Evolutionary conservation across 2,113 vertebrate genomes (phyloP).

Genomic region (Chaetodon trifascialis): DNA sequence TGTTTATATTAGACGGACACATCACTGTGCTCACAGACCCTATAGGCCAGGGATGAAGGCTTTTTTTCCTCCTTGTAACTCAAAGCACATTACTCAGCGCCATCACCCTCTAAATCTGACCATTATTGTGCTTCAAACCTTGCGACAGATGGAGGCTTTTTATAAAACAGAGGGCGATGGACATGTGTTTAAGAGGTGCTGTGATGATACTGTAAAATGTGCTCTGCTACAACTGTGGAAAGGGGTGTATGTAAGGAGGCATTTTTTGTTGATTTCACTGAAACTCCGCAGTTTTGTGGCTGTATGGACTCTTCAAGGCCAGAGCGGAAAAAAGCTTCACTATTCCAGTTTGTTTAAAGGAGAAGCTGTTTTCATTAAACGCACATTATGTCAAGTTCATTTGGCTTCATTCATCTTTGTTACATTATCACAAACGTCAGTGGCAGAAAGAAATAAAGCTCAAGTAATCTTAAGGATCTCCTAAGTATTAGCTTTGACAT

Average conservation of each 20-base stretch:
- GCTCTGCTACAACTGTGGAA: neutral
- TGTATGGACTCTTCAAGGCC: neutral
- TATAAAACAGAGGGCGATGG: neutral
- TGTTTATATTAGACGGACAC: slow-evolving; percentile 69
- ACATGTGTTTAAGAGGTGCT: neutral
- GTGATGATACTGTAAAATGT: neutral
- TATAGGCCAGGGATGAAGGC: slow-evolving; percentile 61
- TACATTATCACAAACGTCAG: slow-evolving; percentile 38
- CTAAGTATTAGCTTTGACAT: slow-evolving; percentile 77
- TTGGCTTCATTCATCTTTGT: neutral
- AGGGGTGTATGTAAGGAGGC: no score
- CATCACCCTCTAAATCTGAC: slow-evolving; percentile 10
- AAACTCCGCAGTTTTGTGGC: neutral
- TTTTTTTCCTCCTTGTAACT: slow-evolving; percentile 23
- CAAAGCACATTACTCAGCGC: slow-evolving; percentile 34
- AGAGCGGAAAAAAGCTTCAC: neutral
- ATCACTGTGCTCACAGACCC: slow-evolving; percentile 54
- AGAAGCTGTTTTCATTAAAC: slow-evolving; percentile 4
- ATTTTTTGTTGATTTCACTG: neutral
- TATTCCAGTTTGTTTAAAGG: neutral
- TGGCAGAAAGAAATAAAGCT: slow-evolving; percentile 41
- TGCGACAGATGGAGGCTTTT: neutral
- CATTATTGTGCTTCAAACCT: neutral
- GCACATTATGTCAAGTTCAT: neutral
- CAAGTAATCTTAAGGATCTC: slow-evolving; percentile 60